These are phyloP conservation scores for Regulus satrapa DNA, from an alignment of 2,113 vertebrate species.

Conservation along the genomic window DNA sequence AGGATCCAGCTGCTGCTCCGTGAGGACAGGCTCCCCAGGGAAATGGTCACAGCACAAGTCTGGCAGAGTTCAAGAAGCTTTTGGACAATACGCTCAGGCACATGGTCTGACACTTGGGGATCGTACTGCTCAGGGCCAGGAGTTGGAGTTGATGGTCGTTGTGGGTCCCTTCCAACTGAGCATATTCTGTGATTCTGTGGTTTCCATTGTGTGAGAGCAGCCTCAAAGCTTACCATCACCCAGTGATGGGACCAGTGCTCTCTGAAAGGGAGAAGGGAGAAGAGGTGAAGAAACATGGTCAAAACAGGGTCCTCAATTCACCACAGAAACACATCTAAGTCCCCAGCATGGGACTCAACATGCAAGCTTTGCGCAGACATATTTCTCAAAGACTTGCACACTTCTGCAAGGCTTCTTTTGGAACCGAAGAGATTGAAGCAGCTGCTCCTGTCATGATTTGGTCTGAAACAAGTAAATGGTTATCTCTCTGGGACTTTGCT, in stretches of 20 bases:
- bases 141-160: not conserved
- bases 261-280: not conserved
- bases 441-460: not conserved
- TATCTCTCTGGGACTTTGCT: not conserved
- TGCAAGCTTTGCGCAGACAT: not conserved
- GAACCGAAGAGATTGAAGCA: not conserved
- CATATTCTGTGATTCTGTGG: not conserved
- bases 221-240: not conserved
- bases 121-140: not conserved
- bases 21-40: not conserved
- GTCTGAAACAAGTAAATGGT: not conserved
- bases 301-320: not conserved
- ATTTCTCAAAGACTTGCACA: not conserved
- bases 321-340: not conserved
- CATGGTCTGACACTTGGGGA: not conserved
- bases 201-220: not conserved
- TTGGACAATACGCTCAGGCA: not conserved
- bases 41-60: not conserved
- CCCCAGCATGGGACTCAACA: accelerated
- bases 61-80: not conserved
- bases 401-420: not conserved
- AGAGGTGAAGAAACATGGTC: not conserved
- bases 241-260: not conserved
- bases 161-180: not conserved
- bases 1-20: not conserved